Evolutionary conservation across 1,140 invertebrate species (phyloP).

Genomic region (Mya arenaria): DNA sequence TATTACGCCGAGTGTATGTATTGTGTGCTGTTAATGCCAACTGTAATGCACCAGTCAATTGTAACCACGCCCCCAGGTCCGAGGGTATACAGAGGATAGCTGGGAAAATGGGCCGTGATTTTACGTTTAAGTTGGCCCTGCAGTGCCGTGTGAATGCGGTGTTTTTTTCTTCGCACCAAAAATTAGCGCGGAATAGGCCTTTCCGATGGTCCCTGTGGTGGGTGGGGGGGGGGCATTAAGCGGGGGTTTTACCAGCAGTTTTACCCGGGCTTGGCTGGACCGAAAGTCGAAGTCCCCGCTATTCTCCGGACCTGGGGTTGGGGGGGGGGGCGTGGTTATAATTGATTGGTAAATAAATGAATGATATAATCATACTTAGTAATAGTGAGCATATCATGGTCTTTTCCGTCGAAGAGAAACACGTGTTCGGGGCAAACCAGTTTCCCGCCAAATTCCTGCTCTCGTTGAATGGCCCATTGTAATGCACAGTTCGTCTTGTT

Average conservation of each 20-base stretch:
- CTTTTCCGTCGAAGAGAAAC: constrained; percentile 64
- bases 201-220: neutral
- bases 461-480: constrained; percentile 73
- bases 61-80: too few relatives aligned
- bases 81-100: too few relatives aligned
- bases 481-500: constrained; percentile 75
- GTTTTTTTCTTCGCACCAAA: too few relatives aligned
- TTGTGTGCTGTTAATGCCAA: too few relatives aligned
- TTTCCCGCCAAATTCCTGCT: constrained; percentile 67
- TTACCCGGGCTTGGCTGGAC: neutral
- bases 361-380: constrained; percentile 43
- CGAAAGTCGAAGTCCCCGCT: neutral
- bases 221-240: neutral
- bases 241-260: neutral
- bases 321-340: too few relatives aligned
- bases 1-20: too few relatives aligned
- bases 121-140: too few relatives aligned
- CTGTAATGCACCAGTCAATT: too few relatives aligned
- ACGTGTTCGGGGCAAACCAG: constrained; percentile 70
- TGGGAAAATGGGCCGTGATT: too few relatives aligned
- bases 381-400: constrained; percentile 60
- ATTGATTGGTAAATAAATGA: neutral
- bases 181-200: too few relatives aligned
- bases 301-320: too few relatives aligned
- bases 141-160: too few relatives aligned